Conservation (phyloP, 2,888 invertebrate species). For the Mythimna lalbum region DNA sequence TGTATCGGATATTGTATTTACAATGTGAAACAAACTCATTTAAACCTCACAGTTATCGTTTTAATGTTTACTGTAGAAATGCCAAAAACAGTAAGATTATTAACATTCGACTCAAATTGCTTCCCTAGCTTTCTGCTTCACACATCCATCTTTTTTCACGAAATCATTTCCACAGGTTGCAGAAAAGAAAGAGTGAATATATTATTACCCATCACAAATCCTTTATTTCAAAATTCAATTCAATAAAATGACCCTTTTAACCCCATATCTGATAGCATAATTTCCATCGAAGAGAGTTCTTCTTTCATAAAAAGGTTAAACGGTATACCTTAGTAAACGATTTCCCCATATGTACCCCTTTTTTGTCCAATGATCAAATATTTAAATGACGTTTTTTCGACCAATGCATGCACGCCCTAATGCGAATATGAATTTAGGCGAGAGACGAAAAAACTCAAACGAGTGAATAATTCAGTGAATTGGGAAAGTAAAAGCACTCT, state of each 20-base stretch:
- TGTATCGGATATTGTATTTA: too few species aligned
- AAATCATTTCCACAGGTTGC: too few species aligned
- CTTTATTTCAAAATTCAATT: background rate
- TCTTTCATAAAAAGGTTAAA: slow-evolving; percentile 40
- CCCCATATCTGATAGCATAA: slow-evolving; percentile 31
- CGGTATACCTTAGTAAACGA: slow-evolving; percentile 32
- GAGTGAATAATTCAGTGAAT: slow-evolving; percentile 82
- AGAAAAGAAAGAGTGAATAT: too few species aligned
- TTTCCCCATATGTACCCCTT: slow-evolving; percentile 15
- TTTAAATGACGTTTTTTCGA: slow-evolving; percentile 49
- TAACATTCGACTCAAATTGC: too few species aligned
- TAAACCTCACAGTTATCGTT: too few species aligned
- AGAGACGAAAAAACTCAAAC: slow-evolving; percentile 69
- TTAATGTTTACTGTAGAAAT: too few species aligned
- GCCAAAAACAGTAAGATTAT: too few species aligned
- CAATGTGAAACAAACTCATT: too few species aligned
- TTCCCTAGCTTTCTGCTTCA: too few species aligned
- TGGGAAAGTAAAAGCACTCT: slow-evolving; percentile 83
- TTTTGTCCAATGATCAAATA: slow-evolving; percentile 48
- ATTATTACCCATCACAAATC: too few species aligned
- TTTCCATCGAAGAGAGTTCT: slow-evolving; percentile 29
- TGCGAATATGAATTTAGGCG: slow-evolving; percentile 71
- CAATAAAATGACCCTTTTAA: slow-evolving; percentile 4
- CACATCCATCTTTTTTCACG: too few species aligned
- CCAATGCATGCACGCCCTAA: slow-evolving; percentile 49